These are phyloP conservation scores for Glyphotaelius pellucidus DNA, from an alignment of 2,888 invertebrate species.

Conservation along the genomic window DNA sequence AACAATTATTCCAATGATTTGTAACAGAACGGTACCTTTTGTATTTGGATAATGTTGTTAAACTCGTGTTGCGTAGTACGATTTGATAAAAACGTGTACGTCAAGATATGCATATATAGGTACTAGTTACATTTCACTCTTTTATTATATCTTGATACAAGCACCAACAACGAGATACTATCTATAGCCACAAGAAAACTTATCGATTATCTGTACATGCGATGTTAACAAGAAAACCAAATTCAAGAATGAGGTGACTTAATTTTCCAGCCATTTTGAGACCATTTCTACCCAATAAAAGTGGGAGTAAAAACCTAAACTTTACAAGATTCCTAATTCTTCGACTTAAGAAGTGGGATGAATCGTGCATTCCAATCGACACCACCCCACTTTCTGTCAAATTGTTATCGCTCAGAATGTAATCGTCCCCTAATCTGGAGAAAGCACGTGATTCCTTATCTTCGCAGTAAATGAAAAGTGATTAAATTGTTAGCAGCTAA, in stretches of 20 bases:
- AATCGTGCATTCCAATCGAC: conserved; percentile 20
- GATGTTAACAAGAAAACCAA: background rate
- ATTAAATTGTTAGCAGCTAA: background rate
- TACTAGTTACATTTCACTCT: background rate
- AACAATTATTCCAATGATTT: background rate
- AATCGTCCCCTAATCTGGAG: conserved; percentile 27
- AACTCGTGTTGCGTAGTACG: background rate
- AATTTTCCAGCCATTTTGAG: background rate
- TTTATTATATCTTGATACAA: background rate
- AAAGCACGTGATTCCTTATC: conserved; percentile 34
- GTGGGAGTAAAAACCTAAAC: background rate
- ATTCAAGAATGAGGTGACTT: background rate
- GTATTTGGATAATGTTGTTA: background rate
- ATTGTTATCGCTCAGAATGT: conserved; percentile 13
- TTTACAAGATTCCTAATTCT: background rate
- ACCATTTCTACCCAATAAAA: background rate
- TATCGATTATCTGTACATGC: background rate
- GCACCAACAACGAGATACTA: background rate
- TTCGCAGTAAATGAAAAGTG: background rate
- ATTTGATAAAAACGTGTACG: background rate
- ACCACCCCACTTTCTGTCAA: background rate
- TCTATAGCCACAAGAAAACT: background rate
- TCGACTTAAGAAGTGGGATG: background rate
- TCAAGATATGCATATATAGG: background rate
- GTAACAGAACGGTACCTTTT: background rate